Base-by-base conservation (phyloP, 30 jellyfish, hydroid and myxozoan species). In the Hydra vulgaris region DNA sequence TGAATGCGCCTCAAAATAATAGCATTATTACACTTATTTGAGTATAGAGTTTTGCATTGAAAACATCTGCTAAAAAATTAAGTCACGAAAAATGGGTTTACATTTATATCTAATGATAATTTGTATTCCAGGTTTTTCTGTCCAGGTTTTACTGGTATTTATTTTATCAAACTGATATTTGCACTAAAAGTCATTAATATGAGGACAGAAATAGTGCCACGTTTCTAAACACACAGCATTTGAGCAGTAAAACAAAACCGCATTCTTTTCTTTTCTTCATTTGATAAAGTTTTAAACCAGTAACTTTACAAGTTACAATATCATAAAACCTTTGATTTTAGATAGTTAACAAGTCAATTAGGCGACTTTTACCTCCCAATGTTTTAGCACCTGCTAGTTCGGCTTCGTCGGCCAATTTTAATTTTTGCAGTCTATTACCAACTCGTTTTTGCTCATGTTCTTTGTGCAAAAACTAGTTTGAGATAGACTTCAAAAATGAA, bases 281-380 rank as follows among this genome's bases (percentile, higher is more conserved):
- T 76, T 76, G 83, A 27, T 76, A 76, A 17, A 26, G 21, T 17
- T 77, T 25, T n/a, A 7, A 12, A 4, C 84, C 84, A 3, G 78
- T 25, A 7, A 24, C 27, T 56, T 53, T 52, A 17, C 82, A n/a
- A 8, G 53, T 78, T 1, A 78, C 84, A 1, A 76, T 76, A 8
- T 78, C 79, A 76, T 26, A 76, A 25, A 26, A 76, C 15, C 53
- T 76, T 25, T 76, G 84, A 1, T 26, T 26, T 22, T 76, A 26
- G 3, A 26, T 76, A 20, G 40, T 7, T 5, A 76, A 77, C n/a
- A 26, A 26, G 7, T 76, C 84, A 12, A 78, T 52, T 19, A 76
- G 84, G 1, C 84, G 78, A 26, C 84, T 56, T 76, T 76, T 76
- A 12, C 84, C 84, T 3, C 84, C 84, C 7, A 76, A 27, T 1